These are phyloP conservation scores for Macrostomum lignano DNA, from an alignment of 1,140 invertebrate species.

Conservation along the genomic window DNA sequence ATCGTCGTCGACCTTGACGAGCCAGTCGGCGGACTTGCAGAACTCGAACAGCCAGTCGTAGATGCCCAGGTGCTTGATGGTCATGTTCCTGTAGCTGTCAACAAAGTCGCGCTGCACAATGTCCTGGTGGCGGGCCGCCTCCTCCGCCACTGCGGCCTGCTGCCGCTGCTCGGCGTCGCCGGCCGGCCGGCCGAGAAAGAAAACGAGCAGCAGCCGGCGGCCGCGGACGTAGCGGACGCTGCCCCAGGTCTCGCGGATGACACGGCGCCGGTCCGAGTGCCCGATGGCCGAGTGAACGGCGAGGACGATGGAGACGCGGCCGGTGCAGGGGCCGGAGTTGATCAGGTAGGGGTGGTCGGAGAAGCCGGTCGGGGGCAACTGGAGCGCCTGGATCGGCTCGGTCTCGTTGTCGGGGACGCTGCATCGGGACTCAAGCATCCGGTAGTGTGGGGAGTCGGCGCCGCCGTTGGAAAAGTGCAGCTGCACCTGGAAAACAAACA, in stretches of 20 bases:
- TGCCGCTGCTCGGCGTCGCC: slow-evolving; percentile 21
- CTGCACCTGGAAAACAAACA: too few species aligned
- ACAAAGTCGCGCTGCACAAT: slow-evolving; percentile 17
- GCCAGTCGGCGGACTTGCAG: slow-evolving; percentile 36
- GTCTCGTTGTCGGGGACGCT: too few species aligned
- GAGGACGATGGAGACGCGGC: too few species aligned
- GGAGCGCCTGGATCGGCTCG: too few species aligned
- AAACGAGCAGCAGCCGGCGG: slow-evolving; percentile 26
- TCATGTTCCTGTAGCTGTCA: slow-evolving; percentile 18
- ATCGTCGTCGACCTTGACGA: slow-evolving; percentile 66
- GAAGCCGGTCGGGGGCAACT: too few species aligned
- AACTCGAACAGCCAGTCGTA: slow-evolving; percentile 40
- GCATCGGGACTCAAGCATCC: too few species aligned
- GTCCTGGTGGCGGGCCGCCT: slow-evolving; percentile 11
- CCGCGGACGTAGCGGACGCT: slow-evolving; percentile 9
- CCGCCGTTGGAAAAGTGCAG: too few species aligned
- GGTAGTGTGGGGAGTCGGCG: too few species aligned
- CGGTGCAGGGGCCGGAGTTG: too few species aligned
- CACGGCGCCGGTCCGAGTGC: slow-evolving; percentile 13
- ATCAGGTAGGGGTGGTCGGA: too few species aligned
- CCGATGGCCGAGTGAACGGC: too few species aligned
- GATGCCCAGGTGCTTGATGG: slow-evolving; percentile 43
- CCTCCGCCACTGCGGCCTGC: too few species aligned
- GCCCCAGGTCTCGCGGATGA: slow-evolving; percentile 22
- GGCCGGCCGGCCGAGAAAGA: slow-evolving; percentile 38